phyloP scores from a whole-genome alignment of 2,113 vertebrate genomes.

The Nerophis lumbriciformis region DNA sequence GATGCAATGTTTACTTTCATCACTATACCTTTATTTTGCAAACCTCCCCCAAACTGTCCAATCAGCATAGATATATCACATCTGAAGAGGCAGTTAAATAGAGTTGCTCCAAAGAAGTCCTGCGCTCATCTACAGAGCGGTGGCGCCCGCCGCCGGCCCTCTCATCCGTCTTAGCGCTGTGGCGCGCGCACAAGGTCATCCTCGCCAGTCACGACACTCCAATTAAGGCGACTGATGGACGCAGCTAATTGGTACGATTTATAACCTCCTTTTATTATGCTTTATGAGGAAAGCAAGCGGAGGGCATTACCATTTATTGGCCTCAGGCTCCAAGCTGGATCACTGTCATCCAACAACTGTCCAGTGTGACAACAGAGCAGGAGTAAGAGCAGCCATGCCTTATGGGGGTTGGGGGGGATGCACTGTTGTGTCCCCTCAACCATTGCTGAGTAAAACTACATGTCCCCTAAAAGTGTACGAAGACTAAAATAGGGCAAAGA shows the following conservation, averaged over 20 bases:
- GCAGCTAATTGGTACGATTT: slow-evolving; percentile 78
- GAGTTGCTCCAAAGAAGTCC: slow-evolving; percentile 54
- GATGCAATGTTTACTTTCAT: no score
- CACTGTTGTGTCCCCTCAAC: slow-evolving; percentile 9
- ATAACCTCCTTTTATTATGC: slow-evolving; percentile 75
- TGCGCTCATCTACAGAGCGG: slow-evolving; percentile 44
- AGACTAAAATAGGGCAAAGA: background rate
- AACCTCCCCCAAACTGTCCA: background rate
- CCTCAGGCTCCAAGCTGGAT: slow-evolving; percentile 63
- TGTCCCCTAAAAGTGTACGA: background rate
- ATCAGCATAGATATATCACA: slow-evolving; percentile 28
- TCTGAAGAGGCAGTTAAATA: slow-evolving; percentile 40
- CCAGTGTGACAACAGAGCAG: slow-evolving; percentile 35
- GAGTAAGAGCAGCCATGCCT: slow-evolving; percentile 4
- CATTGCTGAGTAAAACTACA: slow-evolving; percentile 3
- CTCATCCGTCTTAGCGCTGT: slow-evolving; percentile 61
- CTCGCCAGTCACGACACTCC: slow-evolving; percentile 72
- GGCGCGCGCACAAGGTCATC: slow-evolving; percentile 71
- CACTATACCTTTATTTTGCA: background rate
- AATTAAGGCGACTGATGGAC: slow-evolving; percentile 80
- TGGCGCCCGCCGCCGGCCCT: slow-evolving; percentile 41
- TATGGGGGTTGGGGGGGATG: background rate
- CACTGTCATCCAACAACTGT: slow-evolving; percentile 45
- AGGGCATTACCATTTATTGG: slow-evolving; percentile 77
- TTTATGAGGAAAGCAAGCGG: slow-evolving; percentile 77